Evolutionary conservation across 2,113 vertebrate genomes (phyloP), one percentile per base, ranked within the genome.

Genomic region (Bos indicus): DNA sequence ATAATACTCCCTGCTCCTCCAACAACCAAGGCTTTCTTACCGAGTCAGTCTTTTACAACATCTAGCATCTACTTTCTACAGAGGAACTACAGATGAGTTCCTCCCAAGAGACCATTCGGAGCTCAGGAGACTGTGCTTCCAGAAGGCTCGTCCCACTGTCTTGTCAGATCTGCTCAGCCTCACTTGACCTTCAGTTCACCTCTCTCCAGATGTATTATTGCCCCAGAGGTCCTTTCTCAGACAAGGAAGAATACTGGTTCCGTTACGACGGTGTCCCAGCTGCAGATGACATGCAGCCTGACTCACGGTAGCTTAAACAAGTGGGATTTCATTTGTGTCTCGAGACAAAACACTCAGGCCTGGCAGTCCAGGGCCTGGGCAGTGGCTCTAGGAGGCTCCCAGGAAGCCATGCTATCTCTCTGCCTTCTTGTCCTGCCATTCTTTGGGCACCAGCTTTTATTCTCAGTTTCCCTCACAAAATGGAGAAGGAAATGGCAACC

Each of bases 91-190:
- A 36, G 23, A 84, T 40, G 19, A 67, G 36, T 77, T 85, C 59
- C 48, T n/a, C 54, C n/a, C 71, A 57, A 21, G 40, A 52, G 59
- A n/a, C n/a, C 86, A 89, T 46, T 71, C 25, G 33, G 82, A 54
- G 36, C 46, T 85, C 52, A 83, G 57, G 26, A 62, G 56, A 57
- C 46, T 60, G 54, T 48, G 33, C 17, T 88, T 93, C 59, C 54
- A 33, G 83, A 82, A 89, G 33, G 16, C 23, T 92, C 33, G 21
- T 28, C 28, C 56, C 33, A 17, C 23, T 93, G 25, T 85, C 82
- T 91, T 85, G 62, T 82, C 13, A 21, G n/a, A 52, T 84, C 59
- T 33, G 71, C 57, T 90, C 52, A 74, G 71, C 87, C 46, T 81
- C 59, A 43, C 21, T 57, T 54, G 74, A 84, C 36, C 89, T 95